Evolutionary conservation across 2,797 vertebrate species (phyloP), one percentile per base, ranked within the genome.

Genomic region (Ptychobarbus kaznakovi): DNA sequence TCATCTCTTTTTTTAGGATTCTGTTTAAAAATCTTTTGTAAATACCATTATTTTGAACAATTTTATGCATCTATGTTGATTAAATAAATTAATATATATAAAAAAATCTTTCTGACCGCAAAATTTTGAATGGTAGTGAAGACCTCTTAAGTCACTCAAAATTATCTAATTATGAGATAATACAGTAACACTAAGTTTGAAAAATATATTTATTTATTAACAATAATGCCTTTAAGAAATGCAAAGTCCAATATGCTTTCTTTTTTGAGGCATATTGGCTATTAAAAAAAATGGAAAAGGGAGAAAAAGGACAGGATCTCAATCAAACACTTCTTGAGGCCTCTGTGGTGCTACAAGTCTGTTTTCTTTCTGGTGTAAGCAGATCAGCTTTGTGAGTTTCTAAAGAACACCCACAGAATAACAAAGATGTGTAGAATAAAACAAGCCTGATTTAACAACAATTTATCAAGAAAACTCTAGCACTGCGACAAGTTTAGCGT

Each of bases 401-500:
- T 44, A 46, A 68, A 78, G n/a, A 76, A 40, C 49, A 22, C 65
- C 65, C 63, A 68, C 16, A 69, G 74, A 78, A 70, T 58, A 78
- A 58, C 65, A 58, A 56, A 84, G 51, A 75, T 49, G 3, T 81
- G 18, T 28, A 46, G 83, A 87, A 53, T 22, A 49, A 80, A 87
- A 77, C 49, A 53, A n/a, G 63, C 1, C 68, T 74, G 76, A 84
- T 80, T 80, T 84, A 87, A 73, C 74, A 66, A 35, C 18, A 69
- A 56, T 76, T 81, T 58, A 84, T 46, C 49, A 25, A 25, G 15
- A 66, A 78, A 85, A 56, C 65, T 70, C 74, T 40, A 56, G 56
- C 72, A 78, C 49, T 1, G 18, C 58, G 8, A 61, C 63, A 81
- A 63, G n/a, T 72, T 79, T 73, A 66, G 58, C 40, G 35, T 80